A percentile compares a stretch with the other conserved stretches of the same genome.
Evolutionary conservation across 2,113 vertebrate species (phyloP).

Genomic region (Sula dactylatra): DNA sequence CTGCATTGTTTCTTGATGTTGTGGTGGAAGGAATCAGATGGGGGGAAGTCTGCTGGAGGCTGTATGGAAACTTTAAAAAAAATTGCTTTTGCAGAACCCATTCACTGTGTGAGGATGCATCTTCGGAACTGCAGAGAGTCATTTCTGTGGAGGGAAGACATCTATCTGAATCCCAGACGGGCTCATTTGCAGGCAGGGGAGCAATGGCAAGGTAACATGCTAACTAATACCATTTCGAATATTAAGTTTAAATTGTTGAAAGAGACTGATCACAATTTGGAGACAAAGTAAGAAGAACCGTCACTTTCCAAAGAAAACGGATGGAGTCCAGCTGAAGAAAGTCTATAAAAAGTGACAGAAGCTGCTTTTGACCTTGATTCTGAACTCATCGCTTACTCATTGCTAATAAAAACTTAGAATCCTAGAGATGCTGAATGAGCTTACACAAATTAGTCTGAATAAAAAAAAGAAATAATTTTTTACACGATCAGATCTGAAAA

Average conservation of each 20-base stretch:
- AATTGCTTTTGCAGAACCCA: conserved; percentile 73
- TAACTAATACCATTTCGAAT: neutral
- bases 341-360: neutral
- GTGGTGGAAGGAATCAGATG: neutral
- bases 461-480: neutral
- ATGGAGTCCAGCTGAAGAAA: neutral
- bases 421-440: neutral
- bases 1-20: neutral
- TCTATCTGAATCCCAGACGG: conserved; percentile 62
- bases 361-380: neutral
- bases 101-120: conserved; percentile 71
- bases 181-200: conserved; percentile 72
- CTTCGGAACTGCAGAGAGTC: conserved; percentile 70
- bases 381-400: neutral
- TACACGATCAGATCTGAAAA: neutral
- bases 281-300: neutral
- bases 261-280: neutral
- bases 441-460: neutral
- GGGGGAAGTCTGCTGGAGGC: neutral
- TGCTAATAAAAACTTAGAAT: neutral
- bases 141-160: conserved; percentile 73
- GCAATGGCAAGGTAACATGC: conserved; percentile 84
- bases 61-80: neutral
- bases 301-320: neutral
- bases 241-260: neutral